These are phyloP conservation scores for Synergus itoensis DNA, from an alignment of 2,888 invertebrate species.

Conservation along the genomic window DNA sequence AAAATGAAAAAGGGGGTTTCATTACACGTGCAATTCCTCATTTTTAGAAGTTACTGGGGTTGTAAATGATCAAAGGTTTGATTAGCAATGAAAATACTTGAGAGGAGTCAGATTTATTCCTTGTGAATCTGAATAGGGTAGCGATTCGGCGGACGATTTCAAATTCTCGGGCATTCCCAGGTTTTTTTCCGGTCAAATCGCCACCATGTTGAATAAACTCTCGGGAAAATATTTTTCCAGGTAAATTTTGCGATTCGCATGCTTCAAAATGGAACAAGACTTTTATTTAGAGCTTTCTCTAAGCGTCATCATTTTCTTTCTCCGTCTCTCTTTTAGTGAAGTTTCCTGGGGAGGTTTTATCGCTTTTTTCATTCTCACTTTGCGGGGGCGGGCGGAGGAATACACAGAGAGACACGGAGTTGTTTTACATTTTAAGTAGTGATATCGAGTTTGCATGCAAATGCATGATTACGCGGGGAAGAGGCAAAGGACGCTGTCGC, in stretches of 20 bases:
- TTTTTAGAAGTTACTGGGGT: too few species aligned
- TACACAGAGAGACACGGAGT: slow-evolving; percentile 65
- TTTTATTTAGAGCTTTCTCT: slow-evolving; percentile 32
- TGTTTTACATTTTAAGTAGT: slow-evolving; percentile 79
- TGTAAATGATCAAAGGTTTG: too few species aligned
- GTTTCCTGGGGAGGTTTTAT: slow-evolving; percentile 42
- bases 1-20: too few species aligned
- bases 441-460: slow-evolving; percentile 81
- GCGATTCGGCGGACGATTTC: too few species aligned
- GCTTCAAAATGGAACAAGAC: slow-evolving; percentile 6
- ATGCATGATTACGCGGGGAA: slow-evolving; percentile 79
- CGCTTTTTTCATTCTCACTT: slow-evolving; percentile 44
- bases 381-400: slow-evolving; percentile 43
- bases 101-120: too few species aligned
- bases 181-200: background rate
- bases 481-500: slow-evolving; percentile 55
- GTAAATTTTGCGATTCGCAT: slow-evolving; percentile 12
- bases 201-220: background rate
- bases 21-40: too few species aligned
- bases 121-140: too few species aligned
- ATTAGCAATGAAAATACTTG: too few species aligned
- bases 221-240: background rate
- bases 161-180: too few species aligned
- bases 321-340: slow-evolving; percentile 44
- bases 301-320: slow-evolving; percentile 40